A percentile compares a stretch with the other conserved stretches of the same genome.
Conservation (phyloP, 2,888 invertebrate genomes). For the Coenonympha arcania region DNA sequence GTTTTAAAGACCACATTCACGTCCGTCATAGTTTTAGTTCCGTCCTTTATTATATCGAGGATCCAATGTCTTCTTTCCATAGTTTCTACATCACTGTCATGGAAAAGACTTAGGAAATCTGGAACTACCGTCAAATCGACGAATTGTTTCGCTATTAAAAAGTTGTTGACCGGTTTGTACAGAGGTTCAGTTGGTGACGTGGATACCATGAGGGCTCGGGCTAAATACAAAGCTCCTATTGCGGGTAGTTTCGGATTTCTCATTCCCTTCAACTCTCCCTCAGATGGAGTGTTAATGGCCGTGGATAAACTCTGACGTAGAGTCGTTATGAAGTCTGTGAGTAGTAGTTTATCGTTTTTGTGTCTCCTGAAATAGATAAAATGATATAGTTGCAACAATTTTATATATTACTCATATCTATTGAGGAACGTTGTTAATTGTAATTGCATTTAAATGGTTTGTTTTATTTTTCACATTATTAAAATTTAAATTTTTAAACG, state of each 20-base stretch:
- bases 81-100: conserved; percentile 82
- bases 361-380: conserved; percentile 65
- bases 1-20: conserved; percentile 81
- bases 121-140: conserved; percentile 87
- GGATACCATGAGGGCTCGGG: conserved; percentile 79
- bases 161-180: conserved; percentile 84
- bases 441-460: too few species aligned
- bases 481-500: too few species aligned
- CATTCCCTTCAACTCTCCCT: conserved; percentile 30
- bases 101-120: conserved; percentile 88
- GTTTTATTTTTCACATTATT: too few species aligned
- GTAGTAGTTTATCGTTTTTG: conserved; percentile 78
- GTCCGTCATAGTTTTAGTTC: conserved; percentile 83
- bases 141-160: conserved; percentile 82
- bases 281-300: conserved; percentile 37
- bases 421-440: too few species aligned
- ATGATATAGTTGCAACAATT: too few species aligned
- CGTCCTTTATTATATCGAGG: conserved; percentile 82
- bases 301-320: conserved; percentile 76
- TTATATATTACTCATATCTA: too few species aligned
- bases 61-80: conserved; percentile 84
- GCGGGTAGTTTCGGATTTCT: conserved; percentile 72
- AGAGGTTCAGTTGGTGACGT: conserved; percentile 83
- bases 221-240: conserved; percentile 80
- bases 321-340: conserved; percentile 79